Evolutionary conservation across 2,113 vertebrate genomes (phyloP), one percentile per base, ranked within the genome.

Genomic region (Tyto alba): DNA sequence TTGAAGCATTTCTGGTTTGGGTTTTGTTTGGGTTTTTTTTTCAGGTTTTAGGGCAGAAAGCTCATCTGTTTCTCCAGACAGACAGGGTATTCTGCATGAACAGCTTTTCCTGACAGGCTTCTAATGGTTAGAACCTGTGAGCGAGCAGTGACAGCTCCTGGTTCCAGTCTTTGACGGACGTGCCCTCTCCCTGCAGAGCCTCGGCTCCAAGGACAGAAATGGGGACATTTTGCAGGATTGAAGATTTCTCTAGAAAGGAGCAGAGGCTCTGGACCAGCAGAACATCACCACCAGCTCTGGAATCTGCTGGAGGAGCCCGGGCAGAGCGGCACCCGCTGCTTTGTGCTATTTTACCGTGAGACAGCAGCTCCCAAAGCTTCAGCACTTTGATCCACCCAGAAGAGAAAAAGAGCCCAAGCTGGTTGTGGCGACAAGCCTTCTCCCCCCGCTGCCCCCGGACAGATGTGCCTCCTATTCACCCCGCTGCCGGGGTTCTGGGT

Each of bases 391-490:
- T 89, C 71, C 66, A 23, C 0, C 0, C 67, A 45, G 36, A 36
- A 57, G 29, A 55, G 90, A 88, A 41, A 80, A 66, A 71, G 85
- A 83, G 36, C 7, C 59, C 21, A 17, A 4, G 5, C 16, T 1
- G 23, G 25, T 14, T 25, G 83, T 4, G 36, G 71, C 13, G 11
- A 82, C 2, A 30, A 34, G 81, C n/a, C 27, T 14, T 72, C 67
- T 55, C 71, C 62, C 71, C 69, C 53, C 34, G 14, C 40, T 60
- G 68, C 45, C 78, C 75, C 74, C 10, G 38, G 96, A 87, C 97
- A 98, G 98, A 98, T 98, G 98, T 97, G 97, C 74, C 59, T 85
- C 56, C 88, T 95, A 95, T 96, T 97, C 97, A 95, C 74, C 88
- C 88, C 92, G 38, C 77, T 53, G 80, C 93, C 45, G 59, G 79